Conservation (phyloP, 2,797 vertebrate genomes). For the Sarcoramphus papa region DNA sequence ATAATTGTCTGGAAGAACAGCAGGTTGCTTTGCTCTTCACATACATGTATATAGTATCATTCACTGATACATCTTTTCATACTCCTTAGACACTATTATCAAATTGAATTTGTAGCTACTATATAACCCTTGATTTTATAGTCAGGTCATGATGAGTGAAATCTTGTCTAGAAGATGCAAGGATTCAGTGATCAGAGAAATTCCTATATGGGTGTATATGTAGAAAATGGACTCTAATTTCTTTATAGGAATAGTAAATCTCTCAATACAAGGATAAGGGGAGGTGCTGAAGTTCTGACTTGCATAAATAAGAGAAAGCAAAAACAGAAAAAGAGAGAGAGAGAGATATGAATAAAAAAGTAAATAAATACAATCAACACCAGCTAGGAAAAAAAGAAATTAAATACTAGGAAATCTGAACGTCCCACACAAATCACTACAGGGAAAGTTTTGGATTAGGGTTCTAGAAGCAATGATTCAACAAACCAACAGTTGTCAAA, state of each 20-base stretch:
- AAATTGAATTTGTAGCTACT: not conserved
- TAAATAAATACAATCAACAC: not conserved
- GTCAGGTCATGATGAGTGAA: not conserved
- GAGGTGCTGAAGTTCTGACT: not conserved
- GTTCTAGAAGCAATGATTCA: not conserved
- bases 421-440: not conserved
- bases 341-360: not conserved
- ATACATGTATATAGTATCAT: not conserved
- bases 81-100: not conserved
- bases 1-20: not conserved
- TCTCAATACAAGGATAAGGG: not conserved
- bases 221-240: not conserved
- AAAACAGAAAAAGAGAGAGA: not conserved
- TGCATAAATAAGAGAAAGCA: not conserved
- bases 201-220: not conserved
- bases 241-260: not conserved
- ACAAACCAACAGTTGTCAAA: not conserved
- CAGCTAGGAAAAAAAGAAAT: not conserved
- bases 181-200: constrained; percentile 9
- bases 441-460: not conserved
- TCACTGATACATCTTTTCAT: not conserved
- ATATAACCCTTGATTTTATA: constrained; percentile 7
- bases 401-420: not conserved
- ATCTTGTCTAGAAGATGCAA: not conserved
- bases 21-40: not conserved